These are phyloP conservation scores for Morpho helenor DNA, from an alignment of 2,888 invertebrate genomes.

Conservation along the genomic window DNA sequence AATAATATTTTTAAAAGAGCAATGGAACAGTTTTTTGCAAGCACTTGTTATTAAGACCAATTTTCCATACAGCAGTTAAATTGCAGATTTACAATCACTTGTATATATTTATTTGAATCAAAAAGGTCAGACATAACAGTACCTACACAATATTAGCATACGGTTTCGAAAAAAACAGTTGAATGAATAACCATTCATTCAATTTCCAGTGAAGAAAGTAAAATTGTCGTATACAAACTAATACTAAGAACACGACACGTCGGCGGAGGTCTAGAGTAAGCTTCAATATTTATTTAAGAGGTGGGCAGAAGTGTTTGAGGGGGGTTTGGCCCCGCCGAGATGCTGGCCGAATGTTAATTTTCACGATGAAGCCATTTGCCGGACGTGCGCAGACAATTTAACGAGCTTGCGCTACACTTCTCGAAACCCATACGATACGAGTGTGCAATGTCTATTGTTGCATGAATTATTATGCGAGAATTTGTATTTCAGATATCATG, in stretches of 20 bases:
- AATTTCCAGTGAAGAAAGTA: slow-evolving; percentile 7
- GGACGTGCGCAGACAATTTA: slow-evolving; percentile 60
- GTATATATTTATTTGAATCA: too few species aligned
- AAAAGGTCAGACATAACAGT: too few species aligned
- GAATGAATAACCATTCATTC: slow-evolving; percentile 7
- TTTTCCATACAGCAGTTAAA: too few species aligned
- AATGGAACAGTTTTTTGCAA: too few species aligned
- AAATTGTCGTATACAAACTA: slow-evolving; percentile 45
- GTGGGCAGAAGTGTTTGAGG: slow-evolving; percentile 31
- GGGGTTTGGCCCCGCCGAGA: slow-evolving; percentile 36
- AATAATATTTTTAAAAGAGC: too few species aligned
- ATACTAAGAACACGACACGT: slow-evolving; percentile 55
- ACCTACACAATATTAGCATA: too few species aligned
- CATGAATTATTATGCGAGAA: slow-evolving; percentile 53
- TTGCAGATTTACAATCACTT: too few species aligned
- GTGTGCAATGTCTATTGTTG: slow-evolving; percentile 56
- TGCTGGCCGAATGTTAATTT: slow-evolving; percentile 73
- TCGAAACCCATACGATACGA: slow-evolving; percentile 56
- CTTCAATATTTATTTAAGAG: slow-evolving; percentile 64
- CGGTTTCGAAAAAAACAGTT: too few species aligned
- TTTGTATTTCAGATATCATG: slow-evolving; percentile 16
- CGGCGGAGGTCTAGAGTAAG: slow-evolving; percentile 59
- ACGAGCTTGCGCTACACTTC: slow-evolving; percentile 59
- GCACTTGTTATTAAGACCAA: too few species aligned
- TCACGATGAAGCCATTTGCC: slow-evolving; percentile 69